A percentile compares a stretch with the other conserved stretches of the same genome.
These are phyloP conservation scores for Carcinoscorpius rotundicauda DNA, from an alignment of 1,140 invertebrate species.

Conservation along the genomic window DNA sequence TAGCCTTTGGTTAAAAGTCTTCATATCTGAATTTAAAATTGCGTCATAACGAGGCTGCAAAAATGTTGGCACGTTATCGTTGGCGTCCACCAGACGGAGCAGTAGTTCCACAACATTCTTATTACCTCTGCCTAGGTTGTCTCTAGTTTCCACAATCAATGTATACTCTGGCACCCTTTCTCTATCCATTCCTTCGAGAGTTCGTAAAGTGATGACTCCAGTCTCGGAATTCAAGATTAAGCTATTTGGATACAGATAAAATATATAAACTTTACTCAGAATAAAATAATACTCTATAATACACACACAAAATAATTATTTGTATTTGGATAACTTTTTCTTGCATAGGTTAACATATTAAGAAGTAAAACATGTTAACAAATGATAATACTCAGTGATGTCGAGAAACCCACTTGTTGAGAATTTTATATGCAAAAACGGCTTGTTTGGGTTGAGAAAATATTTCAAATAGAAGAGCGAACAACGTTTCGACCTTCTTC, in stretches of 20 bases:
- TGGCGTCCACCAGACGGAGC: slow-evolving; percentile 33
- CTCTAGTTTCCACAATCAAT: slow-evolving; percentile 68
- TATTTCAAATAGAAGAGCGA: too few relatives aligned
- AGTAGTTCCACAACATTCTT: slow-evolving; percentile 25
- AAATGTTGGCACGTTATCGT: slow-evolving; percentile 74
- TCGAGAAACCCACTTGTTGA: too few relatives aligned
- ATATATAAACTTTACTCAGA: slow-evolving; percentile 2
- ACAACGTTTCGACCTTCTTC: too few relatives aligned
- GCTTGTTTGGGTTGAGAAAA: too few relatives aligned
- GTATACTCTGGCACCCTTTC: slow-evolving; percentile 54
- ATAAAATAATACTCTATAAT: neutral
- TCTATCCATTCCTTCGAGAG: slow-evolving; percentile 58
- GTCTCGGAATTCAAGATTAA: slow-evolving; percentile 62
- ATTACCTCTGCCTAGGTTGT: slow-evolving; percentile 61
- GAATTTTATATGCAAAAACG: too few relatives aligned
- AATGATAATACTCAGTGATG: too few relatives aligned
- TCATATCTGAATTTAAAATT: slow-evolving; percentile 54
- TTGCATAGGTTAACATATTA: too few relatives aligned
- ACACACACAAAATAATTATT: too few relatives aligned
- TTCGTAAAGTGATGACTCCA: slow-evolving; percentile 66
- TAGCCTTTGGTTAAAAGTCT: slow-evolving; percentile 28
- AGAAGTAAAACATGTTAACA: too few relatives aligned
- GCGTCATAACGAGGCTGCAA: slow-evolving; percentile 67
- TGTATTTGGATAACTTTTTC: too few relatives aligned
- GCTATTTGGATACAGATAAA: slow-evolving; percentile 38